phyloP scores from a whole-genome alignment of 2,888 invertebrate genomes.

The Drosophila dives region DNA sequence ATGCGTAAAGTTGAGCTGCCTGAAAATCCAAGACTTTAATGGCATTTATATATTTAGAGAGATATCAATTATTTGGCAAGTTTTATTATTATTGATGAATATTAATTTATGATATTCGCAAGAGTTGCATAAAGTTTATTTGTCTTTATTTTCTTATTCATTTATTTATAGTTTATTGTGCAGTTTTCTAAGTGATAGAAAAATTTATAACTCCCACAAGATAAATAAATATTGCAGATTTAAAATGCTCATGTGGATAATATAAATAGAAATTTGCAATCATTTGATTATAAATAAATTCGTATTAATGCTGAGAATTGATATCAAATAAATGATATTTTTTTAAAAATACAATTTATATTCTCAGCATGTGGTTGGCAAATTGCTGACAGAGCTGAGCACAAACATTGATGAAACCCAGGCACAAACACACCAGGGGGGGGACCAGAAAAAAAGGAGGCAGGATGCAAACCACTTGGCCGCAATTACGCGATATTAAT shows the following conservation, averaged over 20 bases:
- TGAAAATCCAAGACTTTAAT: neutral
- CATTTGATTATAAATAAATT: neutral
- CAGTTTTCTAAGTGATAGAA: neutral
- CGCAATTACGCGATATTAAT: slow-evolving; percentile 76
- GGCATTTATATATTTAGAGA: neutral
- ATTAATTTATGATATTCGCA: too few relatives aligned
- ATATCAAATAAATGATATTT: neutral
- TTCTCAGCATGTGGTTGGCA: slow-evolving; percentile 28
- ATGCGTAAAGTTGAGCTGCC: neutral
- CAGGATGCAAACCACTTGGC: slow-evolving; percentile 60
- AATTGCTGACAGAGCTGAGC: slow-evolving; percentile 23
- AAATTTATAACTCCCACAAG: neutral
- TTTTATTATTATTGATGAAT: too few relatives aligned
- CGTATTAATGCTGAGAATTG: neutral
- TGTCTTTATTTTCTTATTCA: too few relatives aligned
- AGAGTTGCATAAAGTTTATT: too few relatives aligned
- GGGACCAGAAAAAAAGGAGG: neutral
- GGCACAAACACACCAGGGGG: slow-evolving; percentile 20
- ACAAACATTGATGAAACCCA: slow-evolving; percentile 18
- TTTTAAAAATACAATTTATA: too few relatives aligned
- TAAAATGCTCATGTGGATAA: neutral
- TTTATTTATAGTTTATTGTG: neutral
- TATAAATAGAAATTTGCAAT: neutral
- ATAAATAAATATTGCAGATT: neutral
- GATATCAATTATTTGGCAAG: neutral